These are phyloP conservation scores for Sebastes alutus DNA, from an alignment of 2,797 vertebrate genomes.

Conservation along the genomic window DNA sequence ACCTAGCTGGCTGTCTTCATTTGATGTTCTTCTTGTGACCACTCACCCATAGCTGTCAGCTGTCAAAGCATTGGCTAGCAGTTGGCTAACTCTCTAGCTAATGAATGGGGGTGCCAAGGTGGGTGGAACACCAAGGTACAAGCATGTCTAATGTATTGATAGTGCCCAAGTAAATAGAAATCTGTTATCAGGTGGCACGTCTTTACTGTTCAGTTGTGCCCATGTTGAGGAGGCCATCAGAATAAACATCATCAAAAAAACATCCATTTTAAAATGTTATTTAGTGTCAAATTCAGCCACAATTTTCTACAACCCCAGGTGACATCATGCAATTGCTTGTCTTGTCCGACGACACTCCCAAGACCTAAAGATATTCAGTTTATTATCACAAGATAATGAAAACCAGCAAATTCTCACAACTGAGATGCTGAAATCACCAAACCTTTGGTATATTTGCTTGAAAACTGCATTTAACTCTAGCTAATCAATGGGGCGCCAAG, in stretches of 20 bases:
- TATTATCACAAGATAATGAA: no score
- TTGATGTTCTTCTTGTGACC: not conserved
- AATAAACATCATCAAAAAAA: not conserved
- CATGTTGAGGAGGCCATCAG: not conserved
- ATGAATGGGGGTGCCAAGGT: not conserved
- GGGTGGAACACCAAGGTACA: not conserved
- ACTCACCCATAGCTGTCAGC: not conserved
- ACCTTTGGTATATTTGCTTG: not conserved
- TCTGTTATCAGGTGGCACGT: not conserved
- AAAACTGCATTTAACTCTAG: not conserved
- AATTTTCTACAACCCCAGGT: not conserved
- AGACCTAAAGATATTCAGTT: no score
- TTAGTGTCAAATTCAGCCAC: not conserved
- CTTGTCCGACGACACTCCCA: not conserved
- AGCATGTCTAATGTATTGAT: not conserved
- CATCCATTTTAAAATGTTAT: not conserved
- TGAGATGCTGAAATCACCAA: not conserved
- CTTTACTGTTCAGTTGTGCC: not conserved
- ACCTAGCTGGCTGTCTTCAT: not conserved
- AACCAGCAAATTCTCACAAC: no score
- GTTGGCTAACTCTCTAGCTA: not conserved
- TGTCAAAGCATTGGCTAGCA: constrained; percentile 9
- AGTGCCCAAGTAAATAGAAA: not conserved
- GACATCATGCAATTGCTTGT: not conserved
- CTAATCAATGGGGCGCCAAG: not conserved